Evolutionary conservation across 2,888 invertebrate species (phyloP).

Genomic region (Drosophila mercatorum): DNA sequence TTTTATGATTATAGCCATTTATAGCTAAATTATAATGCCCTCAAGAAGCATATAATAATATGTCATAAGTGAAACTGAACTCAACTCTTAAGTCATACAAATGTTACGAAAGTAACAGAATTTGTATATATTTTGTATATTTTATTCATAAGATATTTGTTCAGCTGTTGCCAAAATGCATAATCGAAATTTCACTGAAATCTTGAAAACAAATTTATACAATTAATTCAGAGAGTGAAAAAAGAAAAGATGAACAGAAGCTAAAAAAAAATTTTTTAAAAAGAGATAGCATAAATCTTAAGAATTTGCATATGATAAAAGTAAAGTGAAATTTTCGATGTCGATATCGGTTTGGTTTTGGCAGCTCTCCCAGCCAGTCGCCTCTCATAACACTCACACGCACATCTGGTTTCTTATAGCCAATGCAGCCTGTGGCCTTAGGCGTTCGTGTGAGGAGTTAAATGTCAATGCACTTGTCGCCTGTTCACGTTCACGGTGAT

Average conservation of each 20-base stretch:
- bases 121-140: not conserved
- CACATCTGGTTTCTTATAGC: conserved; percentile 30
- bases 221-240: conserved; percentile 5
- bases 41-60: not conserved
- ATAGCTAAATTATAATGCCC: not conserved
- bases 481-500: conserved; percentile 30
- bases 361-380: not conserved
- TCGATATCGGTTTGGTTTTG: not conserved
- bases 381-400: too few species aligned
- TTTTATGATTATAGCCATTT: not conserved
- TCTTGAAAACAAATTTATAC: conserved; percentile 11
- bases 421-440: conserved; percentile 36
- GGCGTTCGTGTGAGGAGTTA: conserved; percentile 12
- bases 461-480: conserved; percentile 71
- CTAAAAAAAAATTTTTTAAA: not conserved
- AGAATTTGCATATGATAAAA: conserved; percentile 40
- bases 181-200: conserved; percentile 28
- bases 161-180: conserved; percentile 3
- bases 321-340: conserved; percentile 12
- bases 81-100: conserved; percentile 1
- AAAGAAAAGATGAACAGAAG: conserved; percentile 7
- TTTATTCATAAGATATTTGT: conserved; percentile 1
- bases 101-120: conserved; percentile 6
- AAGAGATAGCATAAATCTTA: conserved; percentile 17
- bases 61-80: not conserved